phyloP scores from a whole-genome alignment of 2,797 vertebrate genomes.

The Aeoliscus strigatus region DNA sequence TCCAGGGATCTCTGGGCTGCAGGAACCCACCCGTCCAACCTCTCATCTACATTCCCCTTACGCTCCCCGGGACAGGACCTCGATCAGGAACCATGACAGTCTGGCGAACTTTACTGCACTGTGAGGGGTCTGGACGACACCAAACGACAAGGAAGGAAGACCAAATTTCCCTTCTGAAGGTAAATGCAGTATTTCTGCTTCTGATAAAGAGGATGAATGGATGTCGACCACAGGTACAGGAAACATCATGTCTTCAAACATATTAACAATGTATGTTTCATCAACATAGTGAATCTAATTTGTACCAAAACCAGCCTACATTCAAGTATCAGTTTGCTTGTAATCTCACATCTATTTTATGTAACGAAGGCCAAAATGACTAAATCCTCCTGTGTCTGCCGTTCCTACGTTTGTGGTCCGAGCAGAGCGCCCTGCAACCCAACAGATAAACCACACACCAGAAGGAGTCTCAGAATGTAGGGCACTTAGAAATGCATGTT shows the following conservation, averaged over 20 bases:
- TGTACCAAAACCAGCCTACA: too few species aligned
- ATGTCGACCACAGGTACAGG: too few species aligned
- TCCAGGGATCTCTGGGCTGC: constrained; percentile 14
- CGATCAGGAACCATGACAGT: constrained; percentile 57
- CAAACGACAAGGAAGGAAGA: too few species aligned
- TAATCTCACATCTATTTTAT: constrained; percentile 67
- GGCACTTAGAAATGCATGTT: constrained; percentile 34
- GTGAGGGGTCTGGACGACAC: constrained; percentile 60
- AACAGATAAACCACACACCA: constrained; percentile 50
- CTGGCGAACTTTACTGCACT: constrained; percentile 66
- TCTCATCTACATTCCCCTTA: constrained; percentile 65
- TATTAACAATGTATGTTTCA: too few species aligned
- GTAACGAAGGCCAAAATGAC: constrained; percentile 63
- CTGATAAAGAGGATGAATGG: too few species aligned
- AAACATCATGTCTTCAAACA: too few species aligned
- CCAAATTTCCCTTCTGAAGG: too few species aligned
- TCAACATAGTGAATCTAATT: too few species aligned
- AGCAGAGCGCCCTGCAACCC: constrained; percentile 44
- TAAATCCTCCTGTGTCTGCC: constrained; percentile 49
- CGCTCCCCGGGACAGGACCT: constrained; percentile 47
- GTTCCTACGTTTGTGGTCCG: constrained; percentile 28
- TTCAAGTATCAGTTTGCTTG: too few species aligned
- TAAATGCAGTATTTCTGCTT: too few species aligned
- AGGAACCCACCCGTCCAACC: constrained; percentile 36
- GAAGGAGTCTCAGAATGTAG: constrained; percentile 37